phyloP scores from a whole-genome alignment of 2,797 vertebrate species.

The Helicolenus hilgendorfi region DNA sequence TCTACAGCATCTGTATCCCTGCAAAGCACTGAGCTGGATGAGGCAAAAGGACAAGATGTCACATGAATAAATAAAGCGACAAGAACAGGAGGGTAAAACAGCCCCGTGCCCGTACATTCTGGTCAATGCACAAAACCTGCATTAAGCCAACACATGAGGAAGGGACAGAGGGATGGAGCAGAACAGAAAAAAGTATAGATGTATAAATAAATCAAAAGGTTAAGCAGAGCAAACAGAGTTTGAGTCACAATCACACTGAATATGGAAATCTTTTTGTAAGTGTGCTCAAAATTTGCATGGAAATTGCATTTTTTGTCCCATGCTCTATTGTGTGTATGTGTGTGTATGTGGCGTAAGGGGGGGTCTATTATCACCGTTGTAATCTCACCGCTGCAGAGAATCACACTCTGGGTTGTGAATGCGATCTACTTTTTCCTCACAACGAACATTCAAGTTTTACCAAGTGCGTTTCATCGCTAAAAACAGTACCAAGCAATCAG shows the following conservation, averaged over 20 bases:
- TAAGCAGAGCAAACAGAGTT: conserved; percentile 77
- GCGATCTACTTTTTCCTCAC: conserved; percentile 35
- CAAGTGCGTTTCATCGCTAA: background rate
- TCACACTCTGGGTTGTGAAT: conserved; percentile 34
- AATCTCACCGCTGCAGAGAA: conserved; percentile 76
- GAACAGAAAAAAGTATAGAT: conserved; percentile 49
- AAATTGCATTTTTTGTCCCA: conserved; percentile 85
- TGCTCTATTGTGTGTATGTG: conserved; percentile 59
- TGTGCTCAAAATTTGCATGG: conserved; percentile 87
- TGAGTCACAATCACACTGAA: conserved; percentile 67
- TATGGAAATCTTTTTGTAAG: conserved; percentile 81
- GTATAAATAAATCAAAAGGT: conserved; percentile 84
- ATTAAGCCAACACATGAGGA: conserved; percentile 61
- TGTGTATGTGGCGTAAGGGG: conserved; percentile 25
- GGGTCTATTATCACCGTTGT: conserved; percentile 84
- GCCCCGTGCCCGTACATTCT: conserved; percentile 58
- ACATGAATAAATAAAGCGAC: conserved; percentile 86
- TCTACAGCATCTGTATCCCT: conserved; percentile 90
- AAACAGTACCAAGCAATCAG: background rate
- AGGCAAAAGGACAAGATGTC: conserved; percentile 88
- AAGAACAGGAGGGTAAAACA: conserved; percentile 67
- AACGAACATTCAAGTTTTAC: conserved; percentile 38
- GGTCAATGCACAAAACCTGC: conserved; percentile 76
- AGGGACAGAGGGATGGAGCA: conserved; percentile 32
- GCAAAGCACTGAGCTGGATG: conserved; percentile 84